Evolutionary conservation across 1,140 invertebrate species (phyloP).

Genomic region (Bombyx mandarina): DNA sequence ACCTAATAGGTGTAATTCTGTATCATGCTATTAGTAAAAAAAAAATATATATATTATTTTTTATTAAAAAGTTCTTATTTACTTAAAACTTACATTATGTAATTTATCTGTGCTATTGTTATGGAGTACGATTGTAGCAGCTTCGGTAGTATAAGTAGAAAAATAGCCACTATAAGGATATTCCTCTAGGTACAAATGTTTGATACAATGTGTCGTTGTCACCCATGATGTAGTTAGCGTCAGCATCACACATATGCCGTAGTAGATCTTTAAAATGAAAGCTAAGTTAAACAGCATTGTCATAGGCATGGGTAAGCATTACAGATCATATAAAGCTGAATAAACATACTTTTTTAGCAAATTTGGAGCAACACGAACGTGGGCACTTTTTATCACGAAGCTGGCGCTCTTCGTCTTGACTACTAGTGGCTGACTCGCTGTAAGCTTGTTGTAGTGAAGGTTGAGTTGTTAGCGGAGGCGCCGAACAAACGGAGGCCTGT

Average conservation of each 20-base stretch:
- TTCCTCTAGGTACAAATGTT: conserved; percentile 82
- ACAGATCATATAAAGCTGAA: not conserved
- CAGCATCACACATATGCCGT: conserved; percentile 87
- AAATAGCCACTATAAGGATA: conserved; percentile 45
- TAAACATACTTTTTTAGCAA: conserved; percentile 74
- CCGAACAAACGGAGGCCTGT: conserved; percentile 53
- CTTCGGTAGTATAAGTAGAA: conserved; percentile 26
- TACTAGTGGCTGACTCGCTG: conserved; percentile 71
- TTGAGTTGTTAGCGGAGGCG: conserved; percentile 52
- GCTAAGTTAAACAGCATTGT: not conserved
- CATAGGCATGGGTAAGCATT: not conserved
- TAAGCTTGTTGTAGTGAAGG: conserved; percentile 57
- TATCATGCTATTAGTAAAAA: no score
- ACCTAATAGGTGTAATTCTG: no score
- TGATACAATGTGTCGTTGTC: conserved; percentile 88
- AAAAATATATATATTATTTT: no score
- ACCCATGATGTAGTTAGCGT: conserved; percentile 91
- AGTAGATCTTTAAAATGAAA: conserved; percentile 80
- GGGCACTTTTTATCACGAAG: conserved; percentile 71
- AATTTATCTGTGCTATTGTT: conserved; percentile 30
- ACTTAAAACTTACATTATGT: conserved; percentile 32
- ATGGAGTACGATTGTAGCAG: conserved; percentile 33
- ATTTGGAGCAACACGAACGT: conserved; percentile 78
- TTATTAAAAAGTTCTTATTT: no score
- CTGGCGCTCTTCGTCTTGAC: conserved; percentile 63